Base-by-base conservation (phyloP, 2,888 invertebrate species). In the Crossocerus cetratus region DNA sequence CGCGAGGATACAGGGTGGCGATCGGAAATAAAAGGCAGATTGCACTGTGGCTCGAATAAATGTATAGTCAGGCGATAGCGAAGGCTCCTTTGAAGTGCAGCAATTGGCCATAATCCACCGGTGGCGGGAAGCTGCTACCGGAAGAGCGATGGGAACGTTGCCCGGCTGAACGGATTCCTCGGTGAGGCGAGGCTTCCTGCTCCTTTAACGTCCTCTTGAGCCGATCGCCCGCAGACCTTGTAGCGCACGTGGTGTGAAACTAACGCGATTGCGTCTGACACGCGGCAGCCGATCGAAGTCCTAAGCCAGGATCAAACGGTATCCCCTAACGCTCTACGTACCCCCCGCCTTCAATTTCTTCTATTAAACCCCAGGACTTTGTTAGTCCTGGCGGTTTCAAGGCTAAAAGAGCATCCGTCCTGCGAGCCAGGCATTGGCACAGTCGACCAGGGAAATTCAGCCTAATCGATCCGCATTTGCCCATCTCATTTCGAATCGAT, bases 21-120 rank as follows among this genome's bases (percentile, higher is more conserved):
- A 32, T 32, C 44, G 59, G 61, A 61, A 61, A 61, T 21, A 45
- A 16, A 45, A 21, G 32, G 18, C 21, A n/a, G 3, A 22, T 49
- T n/a, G 45, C 49, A 21, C 20, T 53, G 75, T 32, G 69, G 69
- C 75, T 69, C 63, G 76, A 72, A 77, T 76, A 76, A 77, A 77
- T 76, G 67, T 59, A 32, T 5, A 49, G 49, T 13, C 16, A 3
- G 43, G 54, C 11, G 61, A 54, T 45, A 63, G 65, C 55, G 42
- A 8, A 20, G 67, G 45, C 44, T 75, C 45, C 72, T 78, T 78
- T 77, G 78, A 77, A 68, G 72, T 68, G 21, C 23, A 8, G 43
- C 75, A 72, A 72, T 75, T 75, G 75, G 63, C 75, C 65, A 65
- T 75, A 70, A 77, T 77, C 62, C 66, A 53, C 53, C 21, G 60